Conservation (phyloP, 2,797 vertebrate genomes). For the Propithecus deckenii region DNA sequence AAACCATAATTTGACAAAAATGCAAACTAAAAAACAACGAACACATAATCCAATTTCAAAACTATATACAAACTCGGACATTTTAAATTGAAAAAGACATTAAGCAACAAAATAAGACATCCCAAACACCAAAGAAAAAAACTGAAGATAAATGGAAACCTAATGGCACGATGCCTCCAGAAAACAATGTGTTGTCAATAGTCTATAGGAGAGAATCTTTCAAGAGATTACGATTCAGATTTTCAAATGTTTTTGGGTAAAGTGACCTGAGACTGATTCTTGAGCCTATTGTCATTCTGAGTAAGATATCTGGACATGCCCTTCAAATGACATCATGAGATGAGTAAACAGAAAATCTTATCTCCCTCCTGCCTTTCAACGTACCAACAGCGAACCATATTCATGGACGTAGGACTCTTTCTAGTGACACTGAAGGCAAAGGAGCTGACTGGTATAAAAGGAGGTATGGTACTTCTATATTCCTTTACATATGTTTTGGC, state of each 20-base stretch:
- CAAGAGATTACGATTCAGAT: constrained; percentile 67
- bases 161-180: constrained; percentile 80
- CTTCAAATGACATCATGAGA: constrained; percentile 75
- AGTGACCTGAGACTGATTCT: constrained; percentile 81
- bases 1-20: constrained; percentile 82
- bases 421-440: constrained; percentile 64
- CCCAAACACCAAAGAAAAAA: constrained; percentile 73
- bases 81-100: constrained; percentile 75
- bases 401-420: constrained; percentile 59
- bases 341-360: constrained; percentile 57
- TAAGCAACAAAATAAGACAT: constrained; percentile 71
- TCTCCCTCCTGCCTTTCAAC: constrained; percentile 47
- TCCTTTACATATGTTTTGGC: constrained; percentile 72
- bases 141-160: constrained; percentile 72
- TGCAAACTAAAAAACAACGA: constrained; percentile 78
- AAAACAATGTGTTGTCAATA: constrained; percentile 61
- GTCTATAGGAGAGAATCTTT: constrained; percentile 38
- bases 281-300: constrained; percentile 67
- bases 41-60: constrained; percentile 80
- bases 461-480: constrained; percentile 68
- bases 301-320: constrained; percentile 54
- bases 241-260: constrained; percentile 66
- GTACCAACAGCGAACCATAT: background rate
- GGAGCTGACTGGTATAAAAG: constrained; percentile 31
- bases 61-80: constrained; percentile 83